phyloP scores from a whole-genome alignment of 1,140 invertebrate species.

The Ephestia elutella region DNA sequence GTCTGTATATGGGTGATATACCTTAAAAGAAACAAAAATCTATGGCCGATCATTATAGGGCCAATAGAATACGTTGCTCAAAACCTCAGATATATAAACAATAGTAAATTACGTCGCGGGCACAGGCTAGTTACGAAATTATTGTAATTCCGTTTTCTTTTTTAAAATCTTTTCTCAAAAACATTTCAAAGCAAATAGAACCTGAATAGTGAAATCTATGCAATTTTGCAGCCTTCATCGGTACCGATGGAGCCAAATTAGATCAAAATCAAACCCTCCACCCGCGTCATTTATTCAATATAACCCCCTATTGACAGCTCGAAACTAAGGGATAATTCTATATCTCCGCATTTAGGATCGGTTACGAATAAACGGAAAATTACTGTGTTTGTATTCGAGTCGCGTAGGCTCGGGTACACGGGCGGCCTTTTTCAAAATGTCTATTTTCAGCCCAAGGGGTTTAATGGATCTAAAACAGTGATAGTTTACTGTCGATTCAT shows the following conservation, averaged over 20 bases:
- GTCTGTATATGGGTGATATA: too few species aligned
- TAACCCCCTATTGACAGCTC: constrained; percentile 9
- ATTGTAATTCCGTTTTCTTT: background rate
- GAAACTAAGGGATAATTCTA: constrained; percentile 13
- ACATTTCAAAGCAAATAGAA: background rate
- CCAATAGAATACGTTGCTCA: too few species aligned
- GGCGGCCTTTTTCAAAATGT: too few species aligned
- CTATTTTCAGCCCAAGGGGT: too few species aligned
- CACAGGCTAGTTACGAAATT: too few species aligned
- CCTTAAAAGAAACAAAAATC: too few species aligned
- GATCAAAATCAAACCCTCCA: background rate
- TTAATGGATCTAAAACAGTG: too few species aligned
- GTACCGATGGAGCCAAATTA: background rate
- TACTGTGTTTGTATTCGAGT: constrained; percentile 9
- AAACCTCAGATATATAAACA: too few species aligned
- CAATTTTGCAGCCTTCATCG: background rate
- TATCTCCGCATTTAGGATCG: constrained; percentile 11
- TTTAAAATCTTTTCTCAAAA: background rate
- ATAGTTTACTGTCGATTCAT: too few species aligned
- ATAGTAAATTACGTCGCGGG: too few species aligned
- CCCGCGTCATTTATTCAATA: constrained; percentile 10
- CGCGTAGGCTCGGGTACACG: background rate
- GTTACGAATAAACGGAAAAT: constrained; percentile 13
- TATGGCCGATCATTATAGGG: too few species aligned
- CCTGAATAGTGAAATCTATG: background rate